phyloP scores from a whole-genome alignment of 2,113 vertebrate genomes.

The Buteo buteo region DNA sequence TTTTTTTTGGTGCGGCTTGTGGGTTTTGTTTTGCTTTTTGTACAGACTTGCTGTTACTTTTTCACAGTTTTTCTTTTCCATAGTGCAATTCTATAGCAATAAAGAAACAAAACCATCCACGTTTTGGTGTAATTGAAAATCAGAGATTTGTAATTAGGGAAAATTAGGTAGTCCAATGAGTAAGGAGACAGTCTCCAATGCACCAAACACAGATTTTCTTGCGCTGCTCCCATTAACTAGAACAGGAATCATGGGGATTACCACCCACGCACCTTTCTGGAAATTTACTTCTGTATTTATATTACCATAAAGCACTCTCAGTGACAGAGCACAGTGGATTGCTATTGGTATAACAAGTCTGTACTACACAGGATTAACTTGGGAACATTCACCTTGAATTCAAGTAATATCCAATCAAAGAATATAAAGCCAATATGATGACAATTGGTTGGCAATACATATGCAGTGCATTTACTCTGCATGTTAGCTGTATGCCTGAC shows the following conservation, averaged over 20 bases:
- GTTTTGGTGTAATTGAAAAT: neutral
- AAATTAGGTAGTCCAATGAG: neutral
- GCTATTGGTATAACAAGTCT: constrained; percentile 59
- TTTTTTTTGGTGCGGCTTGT: neutral
- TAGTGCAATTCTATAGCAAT: neutral
- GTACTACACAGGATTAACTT: constrained; percentile 28
- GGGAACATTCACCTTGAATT: neutral
- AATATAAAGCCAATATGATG: neutral
- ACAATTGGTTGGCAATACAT: constrained; percentile 47
- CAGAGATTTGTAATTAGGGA: neutral
- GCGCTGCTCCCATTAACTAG: neutral
- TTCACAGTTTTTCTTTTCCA: neutral
- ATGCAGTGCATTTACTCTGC: constrained; percentile 63
- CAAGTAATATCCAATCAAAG: constrained; percentile 52
- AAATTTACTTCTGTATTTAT: neutral
- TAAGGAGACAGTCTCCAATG: neutral
- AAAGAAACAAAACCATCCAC: neutral
- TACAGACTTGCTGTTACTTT: constrained; percentile 67
- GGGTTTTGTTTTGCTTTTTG: neutral
- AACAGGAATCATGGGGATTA: neutral
- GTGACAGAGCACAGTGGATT: neutral
- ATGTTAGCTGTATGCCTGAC: constrained; percentile 43
- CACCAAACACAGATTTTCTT: neutral
- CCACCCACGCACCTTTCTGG: neutral
- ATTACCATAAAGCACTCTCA: neutral